Percentiles rank a stretch among this genome's conserved stretches.
phyloP scores from a whole-genome alignment of 2,888 invertebrate species.

The Hylaea fasciaria region DNA sequence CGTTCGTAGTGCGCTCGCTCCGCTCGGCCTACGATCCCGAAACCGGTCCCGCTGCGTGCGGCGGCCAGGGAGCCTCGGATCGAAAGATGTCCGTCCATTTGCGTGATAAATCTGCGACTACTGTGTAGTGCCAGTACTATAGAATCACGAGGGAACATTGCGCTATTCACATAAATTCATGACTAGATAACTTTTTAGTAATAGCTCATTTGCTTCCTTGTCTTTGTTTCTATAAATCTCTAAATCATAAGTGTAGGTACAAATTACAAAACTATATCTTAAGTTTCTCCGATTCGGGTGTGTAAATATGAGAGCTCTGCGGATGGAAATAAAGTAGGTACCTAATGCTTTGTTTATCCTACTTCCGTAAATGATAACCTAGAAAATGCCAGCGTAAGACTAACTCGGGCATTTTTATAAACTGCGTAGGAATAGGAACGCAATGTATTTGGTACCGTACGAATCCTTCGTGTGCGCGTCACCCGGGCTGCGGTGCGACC shows the following conservation, averaged over 20 bases:
- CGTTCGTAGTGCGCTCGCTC: conserved; percentile 1
- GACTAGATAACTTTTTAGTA: conserved; percentile 13
- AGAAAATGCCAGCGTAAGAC: conserved; percentile 3
- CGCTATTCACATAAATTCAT: conserved; percentile 8
- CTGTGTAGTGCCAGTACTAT: neutral
- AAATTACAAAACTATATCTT: conserved; percentile 31
- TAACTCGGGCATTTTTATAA: neutral
- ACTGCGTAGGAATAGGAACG: too few species aligned
- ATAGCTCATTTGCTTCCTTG: conserved; percentile 30
- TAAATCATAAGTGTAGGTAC: conserved; percentile 23
- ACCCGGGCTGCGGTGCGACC: too few species aligned
- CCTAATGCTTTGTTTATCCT: conserved; percentile 13
- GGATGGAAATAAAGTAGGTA: conserved; percentile 5
- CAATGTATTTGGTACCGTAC: too few species aligned
- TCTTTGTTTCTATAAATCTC: conserved; percentile 24
- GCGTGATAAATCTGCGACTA: conserved; percentile 6
- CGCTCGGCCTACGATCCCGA: neutral
- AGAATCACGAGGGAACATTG: neutral
- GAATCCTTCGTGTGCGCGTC: too few species aligned
- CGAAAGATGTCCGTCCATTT: conserved; percentile 12
- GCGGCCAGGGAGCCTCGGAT: too few species aligned
- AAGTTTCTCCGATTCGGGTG: conserved; percentile 10
- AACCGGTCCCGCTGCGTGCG: too few species aligned
- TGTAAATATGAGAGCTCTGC: conserved; percentile 28
- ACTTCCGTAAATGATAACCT: conserved; percentile 9